Conservation (phyloP, 2,113 vertebrate genomes). For the Tyrannus savana region DNA sequence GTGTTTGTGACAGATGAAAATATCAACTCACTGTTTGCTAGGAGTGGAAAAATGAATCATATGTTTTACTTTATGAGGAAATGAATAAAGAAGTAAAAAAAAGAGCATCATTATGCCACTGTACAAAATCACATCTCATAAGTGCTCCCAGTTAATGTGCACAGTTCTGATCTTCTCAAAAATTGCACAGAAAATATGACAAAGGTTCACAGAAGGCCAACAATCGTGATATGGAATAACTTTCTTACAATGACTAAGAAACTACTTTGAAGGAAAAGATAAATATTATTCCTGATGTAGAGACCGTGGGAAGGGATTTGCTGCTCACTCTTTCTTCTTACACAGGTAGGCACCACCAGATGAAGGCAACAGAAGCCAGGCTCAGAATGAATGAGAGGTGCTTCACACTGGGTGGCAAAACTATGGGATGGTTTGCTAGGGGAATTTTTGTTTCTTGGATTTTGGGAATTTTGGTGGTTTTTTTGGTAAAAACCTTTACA, state of each 20-base stretch:
- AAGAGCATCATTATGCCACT: not conserved
- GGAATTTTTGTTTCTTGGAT: not conserved
- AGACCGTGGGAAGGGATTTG: not conserved
- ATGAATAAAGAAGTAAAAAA: not conserved
- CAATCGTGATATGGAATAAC: not conserved
- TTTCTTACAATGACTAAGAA: not conserved
- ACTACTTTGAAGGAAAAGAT: not conserved
- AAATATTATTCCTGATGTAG: not conserved
- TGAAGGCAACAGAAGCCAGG: not conserved
- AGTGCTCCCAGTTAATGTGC: not conserved
- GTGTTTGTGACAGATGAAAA: not conserved
- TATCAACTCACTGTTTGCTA: not conserved
- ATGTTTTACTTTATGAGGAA: not conserved
- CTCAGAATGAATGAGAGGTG: not conserved
- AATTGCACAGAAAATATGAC: not conserved
- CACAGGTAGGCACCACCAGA: not conserved
- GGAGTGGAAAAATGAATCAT: not conserved
- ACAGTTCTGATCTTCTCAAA: not conserved
- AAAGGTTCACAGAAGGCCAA: not conserved
- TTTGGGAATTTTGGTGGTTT: not conserved
- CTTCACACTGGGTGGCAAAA: not conserved
- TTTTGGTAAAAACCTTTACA: not conserved
- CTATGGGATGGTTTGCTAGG: not conserved
- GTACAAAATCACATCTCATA: not conserved
- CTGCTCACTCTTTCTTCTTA: not conserved